phyloP scores from a whole-genome alignment of 1,140 invertebrate species.

The Charaxes varanes region DNA sequence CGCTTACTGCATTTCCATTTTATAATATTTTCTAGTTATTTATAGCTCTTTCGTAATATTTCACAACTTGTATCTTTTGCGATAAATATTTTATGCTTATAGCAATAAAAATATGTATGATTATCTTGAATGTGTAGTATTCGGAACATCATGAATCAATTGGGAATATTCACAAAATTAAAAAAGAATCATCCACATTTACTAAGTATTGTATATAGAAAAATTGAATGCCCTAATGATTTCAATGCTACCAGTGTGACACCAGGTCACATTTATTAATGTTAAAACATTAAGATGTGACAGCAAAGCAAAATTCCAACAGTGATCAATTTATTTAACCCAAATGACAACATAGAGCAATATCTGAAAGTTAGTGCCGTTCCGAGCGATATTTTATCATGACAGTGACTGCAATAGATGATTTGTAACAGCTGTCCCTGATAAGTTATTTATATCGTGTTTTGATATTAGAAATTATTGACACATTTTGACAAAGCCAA shows the following conservation, averaged over 20 bases:
- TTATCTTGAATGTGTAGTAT: too few species aligned
- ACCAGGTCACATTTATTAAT: background rate
- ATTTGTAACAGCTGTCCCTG: slow-evolving; percentile 14
- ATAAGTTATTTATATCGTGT: slow-evolving; percentile 16
- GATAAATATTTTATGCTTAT: background rate
- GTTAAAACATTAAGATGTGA: background rate
- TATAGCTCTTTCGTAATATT: too few species aligned
- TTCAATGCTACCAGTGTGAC: too few species aligned
- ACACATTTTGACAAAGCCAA: too few species aligned
- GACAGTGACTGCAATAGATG: slow-evolving; percentile 16
- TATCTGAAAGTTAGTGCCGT: slow-evolving; percentile 18
- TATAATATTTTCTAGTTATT: too few species aligned
- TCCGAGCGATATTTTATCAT: slow-evolving; percentile 17
- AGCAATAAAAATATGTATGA: background rate
- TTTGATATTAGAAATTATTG: slow-evolving; percentile 16
- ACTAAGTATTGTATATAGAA: too few species aligned
- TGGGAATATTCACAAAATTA: too few species aligned
- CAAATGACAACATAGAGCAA: slow-evolving; percentile 14
- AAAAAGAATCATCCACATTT: too few species aligned
- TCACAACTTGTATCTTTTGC: too few species aligned
- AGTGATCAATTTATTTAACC: slow-evolving; percentile 9
- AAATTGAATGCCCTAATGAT: too few species aligned
- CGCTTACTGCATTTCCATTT: too few species aligned
- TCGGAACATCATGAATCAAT: too few species aligned
- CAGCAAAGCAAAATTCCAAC: background rate